Percentiles rank a stretch among this genome's conserved stretches.
These are phyloP conservation scores for Podotricha telesiphe DNA, from an alignment of 2,888 invertebrate genomes.

Conservation along the genomic window DNA sequence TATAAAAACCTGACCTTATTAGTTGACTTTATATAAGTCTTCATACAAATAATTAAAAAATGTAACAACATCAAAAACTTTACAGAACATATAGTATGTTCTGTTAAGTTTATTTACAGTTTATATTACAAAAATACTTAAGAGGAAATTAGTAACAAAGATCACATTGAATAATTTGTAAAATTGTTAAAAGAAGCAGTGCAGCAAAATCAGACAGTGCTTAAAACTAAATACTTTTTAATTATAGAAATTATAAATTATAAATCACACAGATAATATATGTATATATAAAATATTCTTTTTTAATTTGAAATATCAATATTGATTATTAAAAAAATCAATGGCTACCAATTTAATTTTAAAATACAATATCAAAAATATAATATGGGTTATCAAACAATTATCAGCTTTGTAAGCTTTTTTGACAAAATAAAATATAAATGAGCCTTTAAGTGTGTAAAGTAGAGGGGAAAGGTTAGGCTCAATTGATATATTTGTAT, in stretches of 20 bases:
- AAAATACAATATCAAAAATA: constrained; percentile 1
- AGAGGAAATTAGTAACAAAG: background rate
- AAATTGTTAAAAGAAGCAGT: background rate
- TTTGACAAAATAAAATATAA: background rate
- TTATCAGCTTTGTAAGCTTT: constrained; percentile 6
- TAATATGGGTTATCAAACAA: background rate
- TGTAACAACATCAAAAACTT: background rate
- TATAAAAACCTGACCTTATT: background rate
- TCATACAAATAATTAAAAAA: background rate
- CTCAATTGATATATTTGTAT: constrained; percentile 65
- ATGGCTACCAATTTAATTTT: background rate
- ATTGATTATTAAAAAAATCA: background rate
- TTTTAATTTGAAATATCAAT: background rate
- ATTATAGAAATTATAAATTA: background rate
- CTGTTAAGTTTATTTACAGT: background rate
- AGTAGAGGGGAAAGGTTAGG: background rate
- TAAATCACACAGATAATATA: constrained; percentile 5
- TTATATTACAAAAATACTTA: background rate
- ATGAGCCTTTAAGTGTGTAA: background rate
- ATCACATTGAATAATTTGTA: background rate
- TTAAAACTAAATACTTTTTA: constrained; percentile 4
- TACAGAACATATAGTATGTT: constrained; percentile 4
- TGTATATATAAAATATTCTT: constrained; percentile 8
- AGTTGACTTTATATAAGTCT: background rate
- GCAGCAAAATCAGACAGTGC: background rate